These are phyloP conservation scores for Morpho deidamia DNA, from an alignment of 2,888 invertebrate species.

Conservation along the genomic window DNA sequence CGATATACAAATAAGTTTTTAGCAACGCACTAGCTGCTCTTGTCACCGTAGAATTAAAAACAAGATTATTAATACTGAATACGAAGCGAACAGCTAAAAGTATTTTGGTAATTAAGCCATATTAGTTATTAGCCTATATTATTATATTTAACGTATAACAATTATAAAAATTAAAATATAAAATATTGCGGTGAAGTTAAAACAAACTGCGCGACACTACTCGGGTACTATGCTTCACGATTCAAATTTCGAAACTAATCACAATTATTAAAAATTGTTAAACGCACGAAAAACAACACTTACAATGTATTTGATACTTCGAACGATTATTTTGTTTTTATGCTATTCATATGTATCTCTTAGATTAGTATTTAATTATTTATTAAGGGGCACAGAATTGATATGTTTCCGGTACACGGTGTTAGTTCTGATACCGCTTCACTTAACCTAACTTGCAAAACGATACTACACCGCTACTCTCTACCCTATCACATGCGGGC, in stretches of 20 bases:
- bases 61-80: constrained; percentile 73
- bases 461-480: constrained; percentile 70
- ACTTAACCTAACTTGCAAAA: constrained; percentile 77
- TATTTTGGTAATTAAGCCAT: constrained; percentile 75
- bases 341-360: constrained; percentile 75
- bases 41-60: constrained; percentile 50
- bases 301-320: constrained; percentile 74
- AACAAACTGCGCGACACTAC: constrained; percentile 65
- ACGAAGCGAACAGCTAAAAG: constrained; percentile 63
- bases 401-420: constrained; percentile 87
- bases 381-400: constrained; percentile 88
- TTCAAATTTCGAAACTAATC: constrained; percentile 46
- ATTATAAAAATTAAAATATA: constrained; percentile 37
- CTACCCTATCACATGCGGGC: constrained; percentile 75
- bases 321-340: constrained; percentile 68
- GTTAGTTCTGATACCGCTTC: constrained; percentile 80
- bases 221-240: constrained; percentile 52
- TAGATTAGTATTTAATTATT: constrained; percentile 75
- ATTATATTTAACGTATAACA: constrained; percentile 49
- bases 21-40: constrained; percentile 49
- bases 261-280: constrained; percentile 35
- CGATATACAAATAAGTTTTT: constrained; percentile 72
- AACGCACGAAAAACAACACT: constrained; percentile 70
- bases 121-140: constrained; percentile 45
- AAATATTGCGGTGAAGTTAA: constrained; percentile 52